Conservation (phyloP, 2,113 vertebrate species). For the Sprattus sprattus region DNA sequence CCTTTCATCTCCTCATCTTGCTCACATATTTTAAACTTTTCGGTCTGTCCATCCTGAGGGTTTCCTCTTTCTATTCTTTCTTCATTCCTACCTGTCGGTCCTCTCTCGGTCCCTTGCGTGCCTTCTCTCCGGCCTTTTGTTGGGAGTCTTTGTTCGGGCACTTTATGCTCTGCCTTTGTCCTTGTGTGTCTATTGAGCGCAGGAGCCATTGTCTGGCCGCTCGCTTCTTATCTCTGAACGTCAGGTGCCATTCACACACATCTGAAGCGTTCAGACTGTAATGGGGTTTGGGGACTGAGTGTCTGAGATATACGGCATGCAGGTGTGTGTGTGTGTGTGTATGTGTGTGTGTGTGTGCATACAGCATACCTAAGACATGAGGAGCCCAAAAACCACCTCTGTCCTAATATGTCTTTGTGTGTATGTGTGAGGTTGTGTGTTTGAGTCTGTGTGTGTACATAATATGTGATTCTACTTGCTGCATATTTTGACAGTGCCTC, state of each 20-base stretch:
- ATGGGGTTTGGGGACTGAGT: neutral
- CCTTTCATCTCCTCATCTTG: neutral
- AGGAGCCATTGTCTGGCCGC: neutral
- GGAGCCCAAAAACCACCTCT: no score
- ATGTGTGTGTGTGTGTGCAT: neutral
- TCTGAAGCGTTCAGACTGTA: neutral
- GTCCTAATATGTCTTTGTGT: neutral
- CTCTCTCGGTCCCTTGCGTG: constrained; percentile 23
- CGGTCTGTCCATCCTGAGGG: neutral
- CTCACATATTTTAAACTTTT: neutral
- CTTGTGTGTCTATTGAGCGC: constrained; percentile 13
- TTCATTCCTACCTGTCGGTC: neutral
- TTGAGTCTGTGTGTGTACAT: neutral
- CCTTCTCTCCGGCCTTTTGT: neutral
- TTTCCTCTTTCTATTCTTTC: neutral
- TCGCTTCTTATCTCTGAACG: neutral
- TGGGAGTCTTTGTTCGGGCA: neutral
- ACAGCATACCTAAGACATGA: no score
- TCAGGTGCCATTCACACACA: constrained; percentile 12
- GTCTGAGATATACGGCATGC: constrained; percentile 53
- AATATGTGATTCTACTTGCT: neutral
- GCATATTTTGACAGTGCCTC: no score
- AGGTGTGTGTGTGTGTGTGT: constrained; percentile 2
- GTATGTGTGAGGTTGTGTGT: neutral
- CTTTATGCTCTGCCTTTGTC: neutral